Evolutionary conservation across 2,113 vertebrate species (phyloP), one percentile per base, ranked within the genome.

Genomic region (Shinisaurus crocodilurus): DNA sequence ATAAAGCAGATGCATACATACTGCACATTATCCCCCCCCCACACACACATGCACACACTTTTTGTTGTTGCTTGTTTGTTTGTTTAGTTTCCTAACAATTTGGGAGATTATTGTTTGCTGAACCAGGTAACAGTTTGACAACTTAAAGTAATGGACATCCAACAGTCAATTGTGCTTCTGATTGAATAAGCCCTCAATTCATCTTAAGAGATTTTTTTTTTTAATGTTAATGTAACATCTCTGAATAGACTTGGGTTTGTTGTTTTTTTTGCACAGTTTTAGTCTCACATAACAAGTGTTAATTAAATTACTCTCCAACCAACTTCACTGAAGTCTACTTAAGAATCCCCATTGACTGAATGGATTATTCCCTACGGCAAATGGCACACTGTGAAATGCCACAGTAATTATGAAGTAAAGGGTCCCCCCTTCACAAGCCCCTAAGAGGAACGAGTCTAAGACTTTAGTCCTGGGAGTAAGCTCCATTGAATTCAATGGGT

Each of bases 331-430:
- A 90, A 86, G 45, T 85, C 89, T 90, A 80, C 83, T 90, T 86
- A 80, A 86, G 76, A 82, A 79, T 86, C 63, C 65, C 63, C 82
- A 86, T 90, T 86, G 89, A 90, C 63, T 70, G 63, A 86, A 90
- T 90, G 65, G 83, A 90, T 90, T 90, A 80, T 86, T 90, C 75
- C 89, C 82, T 70, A 86, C 54, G 89, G 89, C 60, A 90, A 79
- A 79, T 6, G 37, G n/a, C 27, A 57, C 27, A 80, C 65, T 90
- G 45, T 69, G 63, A 90, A 86, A 90, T 80, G 27, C 75, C 65
- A 70, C 63, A 72, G 45, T 54, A 86, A 86, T 90, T 79, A 85
- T 80, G 65, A 86, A 86, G 45, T n/a, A 69, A 90, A 85, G 74
- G 60, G 25, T 54, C 48, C 63, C 29, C 45, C n/a, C n/a, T 86